These are phyloP conservation scores for Sebastes matsubarae DNA, from an alignment of 2,797 vertebrate species.

Conservation along the genomic window DNA sequence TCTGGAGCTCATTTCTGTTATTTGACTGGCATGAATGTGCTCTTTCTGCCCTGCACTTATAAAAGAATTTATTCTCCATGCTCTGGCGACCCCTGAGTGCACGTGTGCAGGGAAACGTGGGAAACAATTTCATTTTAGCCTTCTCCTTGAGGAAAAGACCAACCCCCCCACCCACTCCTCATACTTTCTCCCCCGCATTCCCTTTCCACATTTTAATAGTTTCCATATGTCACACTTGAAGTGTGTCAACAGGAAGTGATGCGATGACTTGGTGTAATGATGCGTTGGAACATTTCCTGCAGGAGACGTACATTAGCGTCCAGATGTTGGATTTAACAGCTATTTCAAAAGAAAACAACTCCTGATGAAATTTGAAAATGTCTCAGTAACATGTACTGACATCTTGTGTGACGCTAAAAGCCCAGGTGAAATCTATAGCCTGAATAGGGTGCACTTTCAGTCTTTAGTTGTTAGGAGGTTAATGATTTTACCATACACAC, in stretches of 20 bases:
- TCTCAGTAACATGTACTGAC: slow-evolving; percentile 5
- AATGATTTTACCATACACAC: slow-evolving; percentile 33
- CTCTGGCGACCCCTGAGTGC: slow-evolving; percentile 55
- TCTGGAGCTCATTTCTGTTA: slow-evolving; percentile 50
- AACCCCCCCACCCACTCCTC: not conserved
- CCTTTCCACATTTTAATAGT: slow-evolving; percentile 59
- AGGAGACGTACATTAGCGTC: slow-evolving; percentile 36
- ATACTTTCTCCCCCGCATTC: slow-evolving; percentile 26
- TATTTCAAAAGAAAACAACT: slow-evolving; percentile 50
- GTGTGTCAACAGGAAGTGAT: slow-evolving; percentile 78
- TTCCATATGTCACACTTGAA: slow-evolving; percentile 72
- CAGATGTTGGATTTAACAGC: slow-evolving; percentile 60
- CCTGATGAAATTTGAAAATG: not conserved
- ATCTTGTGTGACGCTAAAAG: not conserved
- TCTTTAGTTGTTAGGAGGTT: slow-evolving; percentile 9
- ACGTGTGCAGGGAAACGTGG: slow-evolving; percentile 70
- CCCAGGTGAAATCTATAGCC: not conserved
- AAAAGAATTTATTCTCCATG: slow-evolving; percentile 64
- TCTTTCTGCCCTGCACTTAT: slow-evolving; percentile 63
- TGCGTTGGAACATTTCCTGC: slow-evolving; percentile 61
- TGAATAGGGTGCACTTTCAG: not conserved
- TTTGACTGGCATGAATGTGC: slow-evolving; percentile 60
- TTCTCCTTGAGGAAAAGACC: slow-evolving; percentile 42
- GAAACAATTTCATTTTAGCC: slow-evolving; percentile 70
- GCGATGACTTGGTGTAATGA: slow-evolving; percentile 64